Evolutionary conservation across 2,888 invertebrate species (phyloP), one percentile per base, ranked within the genome.

Genomic region (Acleris cristana): DNA sequence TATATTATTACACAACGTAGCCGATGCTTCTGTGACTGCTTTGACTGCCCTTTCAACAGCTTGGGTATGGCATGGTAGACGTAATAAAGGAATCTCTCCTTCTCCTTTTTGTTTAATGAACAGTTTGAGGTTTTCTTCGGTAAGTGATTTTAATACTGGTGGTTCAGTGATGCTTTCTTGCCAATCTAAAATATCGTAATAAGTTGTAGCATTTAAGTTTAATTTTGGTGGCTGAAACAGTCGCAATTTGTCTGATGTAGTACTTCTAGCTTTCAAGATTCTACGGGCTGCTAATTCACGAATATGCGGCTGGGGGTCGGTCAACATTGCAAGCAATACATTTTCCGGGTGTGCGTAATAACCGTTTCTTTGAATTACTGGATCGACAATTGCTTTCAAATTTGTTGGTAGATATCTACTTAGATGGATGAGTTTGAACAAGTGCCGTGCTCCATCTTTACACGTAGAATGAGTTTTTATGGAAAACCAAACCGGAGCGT

Each of bases 271-370:
- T 65, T 74, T 74, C 54, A 75, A 58, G 57, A 77, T 74, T 14
- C 75, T 70, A 12, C 76, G 69, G 4, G 73, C 67, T 16, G 72
- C 76, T 16, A 77, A 55, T 48, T 77, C 75, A 64, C 74, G 55
- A 57, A 78, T 71, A 53, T 78, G 72, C 23, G 52, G 51, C 30
- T 68, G 49, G 4, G 63, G n/a, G 63, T 79, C 77, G 12, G 64
- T 66, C 21, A 75, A 52, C 76, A 77, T 76, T 23, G 73, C 73
- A n/a, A 77, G 44, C 30, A 79, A 61, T 57, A 78, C n/a, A 57
- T 76, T 79, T 70, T 79, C 78, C 5, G 73, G 72, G 65, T 79
- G 76, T 10, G 74, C 77, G 67, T 74, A 79, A 64, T 72, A 73
- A 44, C 64, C 26, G 40, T 76, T 75, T 30, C 30, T 30, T 30